Percentiles rank a stretch among this genome's conserved stretches.
Evolutionary conservation across 2,113 vertebrate species (phyloP).

Genomic region (Dromas ardeola): DNA sequence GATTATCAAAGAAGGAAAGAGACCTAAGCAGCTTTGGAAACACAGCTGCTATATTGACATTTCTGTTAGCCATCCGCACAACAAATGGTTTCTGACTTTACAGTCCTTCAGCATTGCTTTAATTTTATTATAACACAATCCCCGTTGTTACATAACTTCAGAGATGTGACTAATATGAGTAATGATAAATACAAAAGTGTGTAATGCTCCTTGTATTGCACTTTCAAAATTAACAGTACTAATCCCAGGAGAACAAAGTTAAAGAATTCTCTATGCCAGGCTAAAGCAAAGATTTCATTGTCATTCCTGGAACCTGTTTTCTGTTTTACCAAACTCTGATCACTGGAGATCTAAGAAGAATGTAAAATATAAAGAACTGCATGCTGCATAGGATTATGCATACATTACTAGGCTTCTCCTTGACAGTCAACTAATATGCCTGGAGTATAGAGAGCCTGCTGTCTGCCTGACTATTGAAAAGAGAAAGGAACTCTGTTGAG

Average conservation of each 20-base stretch:
- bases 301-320: background rate
- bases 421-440: background rate
- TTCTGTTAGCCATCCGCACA: background rate
- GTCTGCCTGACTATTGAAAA: background rate
- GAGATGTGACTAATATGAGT: background rate
- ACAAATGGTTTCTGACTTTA: background rate
- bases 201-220: background rate
- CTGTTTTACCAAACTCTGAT: background rate
- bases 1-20: background rate
- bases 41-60: background rate
- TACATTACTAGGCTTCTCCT: background rate
- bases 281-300: background rate
- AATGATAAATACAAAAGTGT: background rate
- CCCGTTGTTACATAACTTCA: background rate
- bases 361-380: background rate
- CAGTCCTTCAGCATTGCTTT: background rate
- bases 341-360: background rate
- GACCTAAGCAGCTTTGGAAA: background rate
- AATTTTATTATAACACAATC: background rate
- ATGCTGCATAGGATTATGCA: background rate
- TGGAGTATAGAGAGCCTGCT: background rate
- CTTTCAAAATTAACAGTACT: background rate
- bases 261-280: background rate
- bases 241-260: background rate
- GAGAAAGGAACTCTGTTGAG: background rate